Conservation (phyloP, 2,888 invertebrate genomes). For the Drosophila ustulata region DNA sequence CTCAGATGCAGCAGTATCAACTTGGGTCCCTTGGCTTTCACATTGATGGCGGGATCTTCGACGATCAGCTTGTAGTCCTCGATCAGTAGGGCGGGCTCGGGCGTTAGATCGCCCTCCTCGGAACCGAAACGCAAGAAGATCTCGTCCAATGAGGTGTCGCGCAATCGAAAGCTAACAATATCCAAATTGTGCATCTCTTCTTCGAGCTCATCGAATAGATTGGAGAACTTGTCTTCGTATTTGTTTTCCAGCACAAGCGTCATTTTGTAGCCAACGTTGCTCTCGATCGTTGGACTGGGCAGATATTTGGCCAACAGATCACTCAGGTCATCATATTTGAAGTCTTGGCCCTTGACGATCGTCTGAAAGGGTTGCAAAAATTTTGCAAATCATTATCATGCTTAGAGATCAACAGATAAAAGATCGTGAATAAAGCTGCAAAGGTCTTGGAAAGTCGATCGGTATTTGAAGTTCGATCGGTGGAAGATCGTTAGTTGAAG, state of each 20-base stretch:
- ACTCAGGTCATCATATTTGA: slow-evolving; percentile 90
- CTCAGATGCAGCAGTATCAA: slow-evolving; percentile 11
- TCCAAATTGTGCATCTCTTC: slow-evolving; percentile 86
- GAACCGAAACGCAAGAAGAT: slow-evolving; percentile 89
- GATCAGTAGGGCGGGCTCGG: slow-evolving; percentile 28
- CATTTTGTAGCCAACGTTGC: slow-evolving; percentile 91
- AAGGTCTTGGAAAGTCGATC: too few relatives aligned
- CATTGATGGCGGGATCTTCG: background rate
- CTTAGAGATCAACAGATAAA: background rate
- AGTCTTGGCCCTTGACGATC: slow-evolving; percentile 89
- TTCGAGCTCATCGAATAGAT: slow-evolving; percentile 89
- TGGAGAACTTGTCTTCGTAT: slow-evolving; percentile 88
- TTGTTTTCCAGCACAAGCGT: slow-evolving; percentile 92
- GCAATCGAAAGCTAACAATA: slow-evolving; percentile 91
- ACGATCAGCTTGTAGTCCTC: slow-evolving; percentile 31
- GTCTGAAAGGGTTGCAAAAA: slow-evolving; percentile 86
- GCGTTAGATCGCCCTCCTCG: slow-evolving; percentile 42
- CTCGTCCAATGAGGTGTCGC: slow-evolving; percentile 94
- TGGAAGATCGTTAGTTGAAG: too few relatives aligned
- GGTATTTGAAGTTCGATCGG: too few relatives aligned
- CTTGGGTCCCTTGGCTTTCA: background rate
- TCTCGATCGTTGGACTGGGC: slow-evolving; percentile 92
- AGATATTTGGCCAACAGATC: slow-evolving; percentile 85
- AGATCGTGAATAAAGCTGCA: too few relatives aligned
- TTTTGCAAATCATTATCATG: background rate